These are phyloP conservation scores for Zhuqinia jingwanae DNA, from an alignment of 2,888 invertebrate species.

Conservation along the genomic window DNA sequence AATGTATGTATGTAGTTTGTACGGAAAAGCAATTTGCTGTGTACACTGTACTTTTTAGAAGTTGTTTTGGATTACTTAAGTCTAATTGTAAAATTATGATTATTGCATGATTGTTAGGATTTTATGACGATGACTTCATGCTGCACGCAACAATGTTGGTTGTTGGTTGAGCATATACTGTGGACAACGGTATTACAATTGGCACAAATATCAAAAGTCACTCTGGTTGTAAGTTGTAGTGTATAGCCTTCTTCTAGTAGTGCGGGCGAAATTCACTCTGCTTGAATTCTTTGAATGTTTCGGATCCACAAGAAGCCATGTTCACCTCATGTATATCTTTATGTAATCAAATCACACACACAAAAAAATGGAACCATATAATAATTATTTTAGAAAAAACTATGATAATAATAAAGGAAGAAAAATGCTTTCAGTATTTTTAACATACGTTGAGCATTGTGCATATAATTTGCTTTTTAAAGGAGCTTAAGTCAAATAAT, in stretches of 20 bases:
- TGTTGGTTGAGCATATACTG: neutral
- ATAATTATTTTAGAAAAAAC: too few relatives aligned
- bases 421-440: neutral
- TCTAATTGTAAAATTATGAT: constrained; percentile 70
- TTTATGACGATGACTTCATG: constrained; percentile 61
- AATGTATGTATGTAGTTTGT: too few relatives aligned
- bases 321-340: constrained; percentile 64
- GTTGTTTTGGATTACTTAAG: constrained; percentile 26
- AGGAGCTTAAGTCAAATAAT: constrained; percentile 5
- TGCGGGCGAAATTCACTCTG: constrained; percentile 68
- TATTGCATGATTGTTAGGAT: constrained; percentile 65
- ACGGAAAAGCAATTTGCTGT: neutral
- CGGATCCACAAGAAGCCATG: constrained; percentile 67
- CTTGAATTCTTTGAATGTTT: constrained; percentile 73
- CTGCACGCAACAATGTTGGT: constrained; percentile 53
- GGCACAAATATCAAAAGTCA: neutral
- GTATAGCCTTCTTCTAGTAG: constrained; percentile 46
- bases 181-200: constrained; percentile 19
- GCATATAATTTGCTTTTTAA: neutral
- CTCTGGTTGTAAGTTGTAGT: too few relatives aligned
- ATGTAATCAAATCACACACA: constrained; percentile 13
- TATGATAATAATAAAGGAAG: neutral
- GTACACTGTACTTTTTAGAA: neutral
- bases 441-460: neutral
- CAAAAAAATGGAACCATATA: neutral